Evolutionary conservation across 1,140 invertebrate genomes (phyloP).

Genomic region (Drosophila neocordata): DNA sequence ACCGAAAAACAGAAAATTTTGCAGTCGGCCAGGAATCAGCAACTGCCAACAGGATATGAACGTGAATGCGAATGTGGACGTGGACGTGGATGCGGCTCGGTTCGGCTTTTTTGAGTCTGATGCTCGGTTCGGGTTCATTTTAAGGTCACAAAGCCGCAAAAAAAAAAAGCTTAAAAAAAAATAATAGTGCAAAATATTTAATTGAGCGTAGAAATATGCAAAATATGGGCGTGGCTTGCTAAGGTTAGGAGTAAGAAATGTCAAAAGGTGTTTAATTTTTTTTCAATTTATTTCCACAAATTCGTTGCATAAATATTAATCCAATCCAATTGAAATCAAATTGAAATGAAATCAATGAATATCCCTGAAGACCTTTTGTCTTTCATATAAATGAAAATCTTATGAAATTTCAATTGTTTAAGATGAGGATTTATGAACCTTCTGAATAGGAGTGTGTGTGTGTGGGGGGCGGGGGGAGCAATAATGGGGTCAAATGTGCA

Average conservation of each 20-base stretch:
- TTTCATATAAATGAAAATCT: not conserved
- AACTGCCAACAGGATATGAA: constrained; percentile 36
- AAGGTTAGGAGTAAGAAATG: not conserved
- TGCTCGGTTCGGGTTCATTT: constrained; percentile 45
- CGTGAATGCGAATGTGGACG: not conserved
- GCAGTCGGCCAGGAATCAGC: constrained; percentile 33
- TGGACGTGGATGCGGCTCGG: constrained; percentile 25
- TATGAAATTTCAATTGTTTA: constrained; percentile 7
- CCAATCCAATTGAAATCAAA: constrained; percentile 6
- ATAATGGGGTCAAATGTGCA: not conserved
- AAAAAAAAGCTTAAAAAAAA: constrained; percentile 47
- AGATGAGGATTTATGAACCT: not conserved
- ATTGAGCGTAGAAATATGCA: constrained; percentile 72
- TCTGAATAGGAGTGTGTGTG: not conserved
- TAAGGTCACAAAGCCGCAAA: constrained; percentile 60
- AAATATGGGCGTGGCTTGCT: constrained; percentile 2
- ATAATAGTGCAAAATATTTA: constrained; percentile 45
- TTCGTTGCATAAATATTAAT: constrained; percentile 5
- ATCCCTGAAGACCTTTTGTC: constrained; percentile 6
- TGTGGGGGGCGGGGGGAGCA: too few species aligned
- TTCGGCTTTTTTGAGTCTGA: constrained; percentile 19
- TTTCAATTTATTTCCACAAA: too few species aligned
- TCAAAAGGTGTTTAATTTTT: too few species aligned
- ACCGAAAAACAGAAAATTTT: constrained; percentile 30
- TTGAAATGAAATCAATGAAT: constrained; percentile 8